Base-by-base conservation (phyloP, 2,113 vertebrate species). In the Crotalus tigris region DNA sequence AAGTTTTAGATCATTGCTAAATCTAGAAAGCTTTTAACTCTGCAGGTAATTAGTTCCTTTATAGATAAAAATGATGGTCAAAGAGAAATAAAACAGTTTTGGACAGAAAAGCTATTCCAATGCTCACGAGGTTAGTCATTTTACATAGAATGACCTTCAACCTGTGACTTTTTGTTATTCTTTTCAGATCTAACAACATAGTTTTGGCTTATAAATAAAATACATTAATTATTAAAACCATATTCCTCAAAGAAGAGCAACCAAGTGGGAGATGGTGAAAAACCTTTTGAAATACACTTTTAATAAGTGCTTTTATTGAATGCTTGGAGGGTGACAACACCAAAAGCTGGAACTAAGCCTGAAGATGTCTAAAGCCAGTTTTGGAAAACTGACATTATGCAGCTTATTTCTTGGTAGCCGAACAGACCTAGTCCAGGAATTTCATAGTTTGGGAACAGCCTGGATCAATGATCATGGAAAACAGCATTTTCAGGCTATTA, bases 131-230 rank as follows among this genome's bases (percentile, higher is more conserved):
- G 51, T 23, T 33, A 69, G 49, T 53, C 23, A 1, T n/a, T 89
- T 81, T 64, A 57, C 21, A 9, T 44, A 26, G 17, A 92, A 89
- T 58, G 64, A n/a, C 64, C 19, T n/a, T 85, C 53, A 64, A 10
- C 19, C 94, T 95, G 49, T 57, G 90, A 94, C 75, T 44, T 88
- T 51, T 93, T 95, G 89, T 51, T 90, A 17, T 92, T 57, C 59
- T 3, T 90, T 46, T 95, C 91, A 94, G 91, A 93, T 90, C 95
- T 93, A 96, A 90, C 95, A 90, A 86, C 92, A 29, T 94, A 91
- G 94, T 96, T 95, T 94, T 0, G 3, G 87, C 93, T 94, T 95
- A 93, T 96, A 97, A 96, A 96, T 90, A 93, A 96, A 96, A 96
- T 94, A 93, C 92, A 94, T 95, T 85, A 89, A 88, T 95, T 93